Evolutionary conservation across 1,140 invertebrate genomes (phyloP), one percentile per base, ranked within the genome.

Genomic region (Caerostris darwini): DNA sequence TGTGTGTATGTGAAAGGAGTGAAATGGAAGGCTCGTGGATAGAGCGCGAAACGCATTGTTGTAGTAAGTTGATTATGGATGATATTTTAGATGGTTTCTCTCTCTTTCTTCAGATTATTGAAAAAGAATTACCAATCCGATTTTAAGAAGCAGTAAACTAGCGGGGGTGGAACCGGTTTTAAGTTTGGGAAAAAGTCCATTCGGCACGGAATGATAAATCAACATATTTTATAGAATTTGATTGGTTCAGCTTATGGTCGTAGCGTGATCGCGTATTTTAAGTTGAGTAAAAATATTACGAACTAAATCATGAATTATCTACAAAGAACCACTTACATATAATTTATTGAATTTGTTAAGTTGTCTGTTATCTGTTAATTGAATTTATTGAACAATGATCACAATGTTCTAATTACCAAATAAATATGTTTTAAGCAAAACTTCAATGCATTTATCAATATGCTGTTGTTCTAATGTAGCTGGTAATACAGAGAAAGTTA

Each of bases 111-210:
- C 54, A 17, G 54, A 83, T 83, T 83, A 77, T 34, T 77, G 53
- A 53, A 34, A 77, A 77, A n/a, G 53, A 77, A 77, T 77, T 12
- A 77, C 71, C 71, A 77, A 77, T 77, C 71, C 71, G 71, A 77
- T 77, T 77, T 77, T 50, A 53, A 50, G 71, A 77, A 77, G 71
- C 71, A 53, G 5, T 77, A 77, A 53, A 77, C 71, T 77, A 34
- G 12, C 61, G 7, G 34, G 10, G 5, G 12, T 19, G 50, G 53
- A 8, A 77, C 12, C 14, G 34, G 71, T 77, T 34, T 50, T 12
- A 12, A 34, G 50, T 34, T 34, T 12, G 5, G 8, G 34, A 34
- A 34, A n/a, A 3, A 10, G 14, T 77, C 19, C 8, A 34, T 77
- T 77, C 71, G 3, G 53, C 71, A 77, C 0, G 8, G 12, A 53